Evolutionary conservation across 2,113 vertebrate species (phyloP).

Genomic region (Carassius carassius): DNA sequence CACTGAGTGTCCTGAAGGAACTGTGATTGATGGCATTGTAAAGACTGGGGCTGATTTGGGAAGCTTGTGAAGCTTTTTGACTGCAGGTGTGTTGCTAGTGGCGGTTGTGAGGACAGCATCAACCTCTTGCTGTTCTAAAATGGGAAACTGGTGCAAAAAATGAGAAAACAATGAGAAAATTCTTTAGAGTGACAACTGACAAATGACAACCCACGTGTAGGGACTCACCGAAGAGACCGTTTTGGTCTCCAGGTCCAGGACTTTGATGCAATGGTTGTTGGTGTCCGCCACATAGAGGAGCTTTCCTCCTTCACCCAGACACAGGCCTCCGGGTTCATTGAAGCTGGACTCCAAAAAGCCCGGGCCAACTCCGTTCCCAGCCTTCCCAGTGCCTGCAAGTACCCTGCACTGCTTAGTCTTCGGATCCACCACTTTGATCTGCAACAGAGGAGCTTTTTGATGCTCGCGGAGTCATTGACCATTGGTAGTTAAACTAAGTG

Average conservation of each 20-base stretch:
- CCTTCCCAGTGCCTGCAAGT: conserved; percentile 87
- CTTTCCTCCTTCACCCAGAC: conserved; percentile 73
- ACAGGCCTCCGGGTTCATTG: conserved; percentile 93
- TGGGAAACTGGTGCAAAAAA: conserved; percentile 63
- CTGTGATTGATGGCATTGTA: conserved; percentile 73
- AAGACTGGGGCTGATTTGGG: conserved; percentile 84
- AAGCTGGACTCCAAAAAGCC: conserved; percentile 81
- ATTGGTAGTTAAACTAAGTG: neutral
- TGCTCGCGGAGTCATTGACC: neutral
- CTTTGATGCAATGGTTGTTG: conserved; percentile 95
- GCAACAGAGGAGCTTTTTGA: conserved; percentile 33
- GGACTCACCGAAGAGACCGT: conserved; percentile 84
- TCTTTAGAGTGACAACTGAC: neutral
- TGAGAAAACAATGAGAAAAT: neutral
- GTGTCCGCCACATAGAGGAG: conserved; percentile 94
- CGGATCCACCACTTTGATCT: conserved; percentile 96
- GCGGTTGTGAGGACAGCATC: conserved; percentile 64
- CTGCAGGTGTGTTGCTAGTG: conserved; percentile 29
- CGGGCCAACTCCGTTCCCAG: conserved; percentile 70
- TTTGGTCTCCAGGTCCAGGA: conserved; percentile 86
- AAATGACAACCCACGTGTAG: neutral
- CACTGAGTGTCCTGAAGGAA: conserved; percentile 80
- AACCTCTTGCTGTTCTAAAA: conserved; percentile 46
- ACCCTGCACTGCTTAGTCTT: conserved; percentile 88
- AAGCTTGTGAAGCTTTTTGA: conserved; percentile 75